Evolutionary conservation across 2,797 vertebrate genomes (phyloP), one percentile per base, ranked within the genome.

Genomic region (Ptychobarbus kaznakovi): DNA sequence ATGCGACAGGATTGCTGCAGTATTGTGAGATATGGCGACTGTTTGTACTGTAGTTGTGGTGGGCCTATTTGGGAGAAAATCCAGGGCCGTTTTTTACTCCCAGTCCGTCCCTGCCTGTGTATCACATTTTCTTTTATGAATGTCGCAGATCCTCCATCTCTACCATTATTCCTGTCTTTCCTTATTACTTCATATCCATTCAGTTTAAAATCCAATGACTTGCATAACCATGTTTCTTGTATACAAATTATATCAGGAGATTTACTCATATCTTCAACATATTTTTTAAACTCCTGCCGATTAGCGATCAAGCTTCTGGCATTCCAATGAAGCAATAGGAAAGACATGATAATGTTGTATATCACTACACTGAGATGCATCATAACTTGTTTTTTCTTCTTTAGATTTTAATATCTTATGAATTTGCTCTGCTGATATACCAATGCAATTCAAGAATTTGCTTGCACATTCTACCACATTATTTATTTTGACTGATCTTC

Each of bases 121-220:
- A 72, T 72, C 11, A 72, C 69, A 72, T 44, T 72, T 44, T 63
- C 12, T 65, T 65, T 65, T 65, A 32, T 65, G 25, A 65, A 65
- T 65, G 61, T 32, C 10, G 10, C 68, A 70, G 38, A 70, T 10
- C 68, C 38, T 22, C 68, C 68, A 70, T 20, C 68, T 70, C 68
- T 70, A 70, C 68, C 9, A 69, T 69, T 69, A 70, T 4, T 42
- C 38, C 20, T 70, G 68, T 42, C 38, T 16, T 40, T 70, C 20
- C 20, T 68, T 61, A 12, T 61, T 25, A 61, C n/a, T 11, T 61
- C n/a, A 61, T 61, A 61, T 3, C 10, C 9, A 8, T 61, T 12
- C 58, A 25, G 1, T 4, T 4, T 61, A 61, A 61, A 61, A 25
- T 61, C 10, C 2, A 61, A 12, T 61, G n/a, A 61, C 58, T 61